A percentile compares a stretch with the other conserved stretches of the same genome.
Evolutionary conservation across 2,888 invertebrate genomes (phyloP).

Genomic region (Caenorhabditis panamensis): DNA sequence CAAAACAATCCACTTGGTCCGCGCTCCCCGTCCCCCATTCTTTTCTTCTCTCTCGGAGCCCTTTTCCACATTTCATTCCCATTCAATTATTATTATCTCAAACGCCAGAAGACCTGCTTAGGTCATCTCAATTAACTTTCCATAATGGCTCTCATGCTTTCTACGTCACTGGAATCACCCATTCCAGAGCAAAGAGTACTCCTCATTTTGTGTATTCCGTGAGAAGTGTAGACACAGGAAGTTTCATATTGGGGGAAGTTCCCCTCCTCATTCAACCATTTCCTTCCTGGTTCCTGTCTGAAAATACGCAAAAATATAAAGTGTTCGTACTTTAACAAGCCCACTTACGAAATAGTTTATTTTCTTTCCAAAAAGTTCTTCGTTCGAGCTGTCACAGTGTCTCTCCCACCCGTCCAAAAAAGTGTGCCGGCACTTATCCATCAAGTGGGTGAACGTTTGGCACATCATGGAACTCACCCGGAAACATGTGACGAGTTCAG

Average conservation of each 20-base stretch:
- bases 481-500: neutral
- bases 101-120: constrained; percentile 11
- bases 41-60: neutral
- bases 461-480: constrained; percentile 1
- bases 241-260: constrained; percentile 10
- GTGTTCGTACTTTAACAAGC: neutral
- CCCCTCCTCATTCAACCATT: constrained; percentile 19
- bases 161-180: constrained; percentile 21
- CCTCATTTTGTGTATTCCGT: neutral
- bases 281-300: neutral
- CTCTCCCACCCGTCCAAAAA: neutral
- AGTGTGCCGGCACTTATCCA: constrained; percentile 5
- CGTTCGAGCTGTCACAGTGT: constrained; percentile 2
- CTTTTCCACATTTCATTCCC: neutral
- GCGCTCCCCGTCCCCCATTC: constrained; percentile 2
- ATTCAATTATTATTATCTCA: constrained; percentile 22
- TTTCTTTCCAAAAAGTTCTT: neutral
- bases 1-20: constrained; percentile 49
- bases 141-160: constrained; percentile 29
- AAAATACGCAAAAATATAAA: neutral
- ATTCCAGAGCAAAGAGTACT: constrained; percentile 12
- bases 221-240: neutral
- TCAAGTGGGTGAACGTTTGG: neutral
- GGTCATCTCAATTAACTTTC: constrained; percentile 22
- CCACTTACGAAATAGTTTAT: neutral